Base-by-base conservation (phyloP, 2,888 invertebrate species). In the Cynaeus angustus region DNA sequence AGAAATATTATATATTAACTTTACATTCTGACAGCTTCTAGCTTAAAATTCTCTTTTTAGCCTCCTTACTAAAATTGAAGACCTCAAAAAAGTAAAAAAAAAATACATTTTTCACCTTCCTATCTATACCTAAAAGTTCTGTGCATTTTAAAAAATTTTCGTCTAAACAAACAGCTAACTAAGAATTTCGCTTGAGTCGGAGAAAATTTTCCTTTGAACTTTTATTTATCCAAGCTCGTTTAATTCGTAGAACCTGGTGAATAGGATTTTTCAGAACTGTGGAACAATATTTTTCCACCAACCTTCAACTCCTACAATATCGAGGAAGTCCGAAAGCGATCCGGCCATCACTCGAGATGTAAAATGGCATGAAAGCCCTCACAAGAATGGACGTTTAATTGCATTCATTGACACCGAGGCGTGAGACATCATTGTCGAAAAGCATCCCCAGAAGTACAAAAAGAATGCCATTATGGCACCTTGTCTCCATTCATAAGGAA, bases 341-440 rank as follows among this genome's bases (percentile, higher is more conserved):
- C 41, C 28, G 48, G 26, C n/a, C 48, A 50, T 50, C 48, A 50
- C 48, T 50, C 48, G 48, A 50, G 28, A 50, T 46, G 48, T 50
- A 28, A 10, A 46, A 43, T 48, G 50, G 26, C 53, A 65, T 53
- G 65, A 65, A 58, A 28, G 45, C 43, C 45, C 9, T 9, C 21
- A 28, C 72, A 78, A 83, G 83, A 83, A 84, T 83, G 80, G 80
- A 71, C 71, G 41, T 79, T 79, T 84, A 84, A 84, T 84, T 84
- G 84, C 83, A 83, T 84, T 83, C 83, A 83, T 82, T 83, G 83
- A 83, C 75, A 75, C 68, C 80, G 81, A 82, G 83, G 84, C 84
- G 84, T 84, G 84, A 84, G 82, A 53, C 62, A 48, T 53, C 61
- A 66, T 70, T 71, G 66, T 61, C 28, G 66, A 72, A 74, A 77